phyloP scores from a whole-genome alignment of 1,140 invertebrate genomes.

The Magallana ariakensis region DNA sequence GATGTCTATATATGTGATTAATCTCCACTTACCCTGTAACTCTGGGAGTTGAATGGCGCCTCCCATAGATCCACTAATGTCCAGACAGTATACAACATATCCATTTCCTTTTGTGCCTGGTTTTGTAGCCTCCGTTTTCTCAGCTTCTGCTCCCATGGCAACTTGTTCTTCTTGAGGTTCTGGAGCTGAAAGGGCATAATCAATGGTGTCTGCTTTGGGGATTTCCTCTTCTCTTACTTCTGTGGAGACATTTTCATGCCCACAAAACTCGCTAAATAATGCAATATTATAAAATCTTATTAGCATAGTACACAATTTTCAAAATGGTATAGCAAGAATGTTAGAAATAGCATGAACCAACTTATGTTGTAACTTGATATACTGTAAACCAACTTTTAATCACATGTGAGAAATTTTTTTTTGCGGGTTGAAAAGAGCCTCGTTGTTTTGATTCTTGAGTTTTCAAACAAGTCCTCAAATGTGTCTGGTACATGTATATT shows the following conservation, averaged over 20 bases:
- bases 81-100: constrained; percentile 75
- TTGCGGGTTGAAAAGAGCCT: not conserved
- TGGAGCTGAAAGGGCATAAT: constrained; percentile 69
- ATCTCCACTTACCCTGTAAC: constrained; percentile 66
- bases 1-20: too few species aligned
- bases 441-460: too few species aligned
- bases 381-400: not conserved
- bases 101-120: constrained; percentile 62
- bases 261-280: constrained; percentile 74
- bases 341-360: too few species aligned
- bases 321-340: too few species aligned
- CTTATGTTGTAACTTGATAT: too few species aligned
- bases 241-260: constrained; percentile 67
- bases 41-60: constrained; percentile 62
- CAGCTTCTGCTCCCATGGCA: constrained; percentile 43
- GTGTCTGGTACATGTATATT: too few species aligned
- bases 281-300: too few species aligned
- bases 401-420: not conserved
- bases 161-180: constrained; percentile 47
- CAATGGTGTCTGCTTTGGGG: constrained; percentile 69
- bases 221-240: constrained; percentile 69
- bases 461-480: too few species aligned
- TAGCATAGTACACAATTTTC: too few species aligned
- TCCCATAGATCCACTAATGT: constrained; percentile 76
- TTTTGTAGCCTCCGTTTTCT: constrained; percentile 40